Percentiles rank a stretch among this genome's conserved stretches.
Evolutionary conservation across 2,888 invertebrate species (phyloP).

Genomic region (Andrena hattorfiana): DNA sequence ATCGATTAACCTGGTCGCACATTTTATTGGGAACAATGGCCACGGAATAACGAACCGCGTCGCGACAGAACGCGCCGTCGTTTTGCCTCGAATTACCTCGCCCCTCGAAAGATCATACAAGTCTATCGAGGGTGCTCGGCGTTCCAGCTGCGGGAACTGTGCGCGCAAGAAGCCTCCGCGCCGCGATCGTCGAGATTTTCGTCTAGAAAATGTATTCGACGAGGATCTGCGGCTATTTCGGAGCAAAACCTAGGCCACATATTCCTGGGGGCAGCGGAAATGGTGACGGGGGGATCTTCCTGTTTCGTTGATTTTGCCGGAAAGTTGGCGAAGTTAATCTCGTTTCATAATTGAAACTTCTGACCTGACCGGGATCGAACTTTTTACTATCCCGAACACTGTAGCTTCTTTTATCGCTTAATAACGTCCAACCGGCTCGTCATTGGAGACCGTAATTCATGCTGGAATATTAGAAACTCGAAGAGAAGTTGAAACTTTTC

Average conservation of each 20-base stretch:
- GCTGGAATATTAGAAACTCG: not conserved
- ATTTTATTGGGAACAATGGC: conserved; percentile 51
- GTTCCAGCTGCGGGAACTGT: not conserved
- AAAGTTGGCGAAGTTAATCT: conserved; percentile 41
- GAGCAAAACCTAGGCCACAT: conserved; percentile 28
- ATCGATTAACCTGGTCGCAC: conserved; percentile 61
- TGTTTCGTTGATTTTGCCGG: conserved; percentile 39
- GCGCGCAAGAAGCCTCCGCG: not conserved
- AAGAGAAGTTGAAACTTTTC: not conserved
- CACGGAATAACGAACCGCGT: conserved; percentile 34
- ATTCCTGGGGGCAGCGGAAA: conserved; percentile 17
- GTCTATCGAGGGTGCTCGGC: not conserved
- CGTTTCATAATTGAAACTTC: conserved; percentile 47
- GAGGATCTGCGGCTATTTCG: conserved; percentile 29
- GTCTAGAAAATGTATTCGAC: conserved; percentile 29
- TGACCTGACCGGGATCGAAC: conserved; percentile 4
- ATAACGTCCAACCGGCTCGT: conserved; percentile 9
- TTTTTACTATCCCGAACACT: conserved; percentile 17
- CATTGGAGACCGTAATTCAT: not conserved
- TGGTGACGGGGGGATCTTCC: conserved; percentile 28
- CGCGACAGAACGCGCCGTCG: not conserved
- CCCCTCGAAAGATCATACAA: not conserved
- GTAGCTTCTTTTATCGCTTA: conserved; percentile 24
- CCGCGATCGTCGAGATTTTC: not conserved
- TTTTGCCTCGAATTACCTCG: conserved; percentile 9